A percentile compares a stretch with the other conserved stretches of the same genome.
Conservation (phyloP, 37 sponge, comb jelly and placozoan species). For the Crambe crambe region DNA sequence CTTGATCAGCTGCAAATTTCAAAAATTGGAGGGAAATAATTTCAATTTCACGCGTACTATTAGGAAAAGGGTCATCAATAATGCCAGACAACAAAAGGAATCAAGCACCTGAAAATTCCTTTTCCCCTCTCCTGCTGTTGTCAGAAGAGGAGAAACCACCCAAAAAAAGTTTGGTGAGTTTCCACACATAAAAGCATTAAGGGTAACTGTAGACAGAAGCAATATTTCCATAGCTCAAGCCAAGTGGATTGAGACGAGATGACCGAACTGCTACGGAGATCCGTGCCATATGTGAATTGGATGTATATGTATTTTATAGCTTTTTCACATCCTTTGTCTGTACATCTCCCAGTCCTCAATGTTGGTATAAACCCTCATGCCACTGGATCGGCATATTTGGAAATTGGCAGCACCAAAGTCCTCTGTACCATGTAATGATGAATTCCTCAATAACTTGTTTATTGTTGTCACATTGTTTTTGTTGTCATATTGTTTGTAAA, state of each 20-base stretch:
- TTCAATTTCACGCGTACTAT: too few relatives aligned
- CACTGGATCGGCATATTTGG: slow-evolving; percentile 64
- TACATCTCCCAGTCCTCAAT: slow-evolving; percentile 22
- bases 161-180: slow-evolving; percentile 15
- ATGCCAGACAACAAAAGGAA: slow-evolving; percentile 53
- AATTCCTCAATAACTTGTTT: neutral
- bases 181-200: slow-evolving; percentile 2
- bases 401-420: slow-evolving; percentile 47
- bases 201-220: neutral
- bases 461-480: neutral
- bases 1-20: too few relatives aligned
- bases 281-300: slow-evolving; percentile 31
- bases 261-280: slow-evolving; percentile 53
- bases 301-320: neutral
- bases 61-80: too few relatives aligned
- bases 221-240: slow-evolving; percentile 11
- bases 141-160: slow-evolving; percentile 37
- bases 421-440: slow-evolving; percentile 34
- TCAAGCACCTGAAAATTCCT: slow-evolving; percentile 42
- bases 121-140: slow-evolving; percentile 33
- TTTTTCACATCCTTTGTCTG: slow-evolving; percentile 1
- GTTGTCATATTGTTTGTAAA: neutral
- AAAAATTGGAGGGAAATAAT: too few relatives aligned
- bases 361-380: slow-evolving; percentile 31
- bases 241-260: slow-evolving; percentile 27